Percentiles rank a stretch among this genome's conserved stretches.
Conservation (phyloP, 2,888 invertebrate genomes). For the Choristoneura rosaceana region DNA sequence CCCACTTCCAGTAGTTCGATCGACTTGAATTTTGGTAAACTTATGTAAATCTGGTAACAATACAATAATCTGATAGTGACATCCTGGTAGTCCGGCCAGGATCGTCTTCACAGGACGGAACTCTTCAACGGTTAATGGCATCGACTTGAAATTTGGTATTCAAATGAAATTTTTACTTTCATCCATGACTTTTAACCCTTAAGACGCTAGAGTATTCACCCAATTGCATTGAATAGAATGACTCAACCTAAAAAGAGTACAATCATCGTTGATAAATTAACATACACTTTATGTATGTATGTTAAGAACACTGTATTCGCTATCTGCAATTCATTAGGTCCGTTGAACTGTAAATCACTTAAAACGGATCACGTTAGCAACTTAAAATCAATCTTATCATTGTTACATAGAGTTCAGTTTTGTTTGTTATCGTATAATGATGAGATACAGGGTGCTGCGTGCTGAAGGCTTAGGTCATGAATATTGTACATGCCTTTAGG, state of each 20-base stretch:
- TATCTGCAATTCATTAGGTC: conserved; percentile 30
- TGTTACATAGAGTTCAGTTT: conserved; percentile 7
- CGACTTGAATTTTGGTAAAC: too few species aligned
- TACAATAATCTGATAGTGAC: too few species aligned
- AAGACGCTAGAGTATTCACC: too few species aligned
- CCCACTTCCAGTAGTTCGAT: too few species aligned
- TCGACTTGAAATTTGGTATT: too few species aligned
- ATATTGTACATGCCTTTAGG: conserved; percentile 15
- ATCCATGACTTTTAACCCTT: too few species aligned
- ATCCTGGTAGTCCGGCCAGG: too few species aligned
- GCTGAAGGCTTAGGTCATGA: conserved; percentile 28
- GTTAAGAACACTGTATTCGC: background rate
- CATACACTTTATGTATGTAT: background rate
- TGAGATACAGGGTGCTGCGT: too few species aligned
- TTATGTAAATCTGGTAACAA: too few species aligned
- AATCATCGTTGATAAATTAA: background rate
- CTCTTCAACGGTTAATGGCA: too few species aligned
- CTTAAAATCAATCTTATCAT: conserved; percentile 8
- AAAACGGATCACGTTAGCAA: background rate
- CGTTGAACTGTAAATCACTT: conserved; percentile 26
- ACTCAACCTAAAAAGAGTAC: background rate
- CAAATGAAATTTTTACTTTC: too few species aligned
- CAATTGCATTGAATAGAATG: background rate
- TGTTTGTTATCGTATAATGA: conserved; percentile 17
- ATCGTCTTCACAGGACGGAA: too few species aligned